phyloP scores from a whole-genome alignment of 1,140 invertebrate genomes.

The Phenacoccus solenopsis region DNA sequence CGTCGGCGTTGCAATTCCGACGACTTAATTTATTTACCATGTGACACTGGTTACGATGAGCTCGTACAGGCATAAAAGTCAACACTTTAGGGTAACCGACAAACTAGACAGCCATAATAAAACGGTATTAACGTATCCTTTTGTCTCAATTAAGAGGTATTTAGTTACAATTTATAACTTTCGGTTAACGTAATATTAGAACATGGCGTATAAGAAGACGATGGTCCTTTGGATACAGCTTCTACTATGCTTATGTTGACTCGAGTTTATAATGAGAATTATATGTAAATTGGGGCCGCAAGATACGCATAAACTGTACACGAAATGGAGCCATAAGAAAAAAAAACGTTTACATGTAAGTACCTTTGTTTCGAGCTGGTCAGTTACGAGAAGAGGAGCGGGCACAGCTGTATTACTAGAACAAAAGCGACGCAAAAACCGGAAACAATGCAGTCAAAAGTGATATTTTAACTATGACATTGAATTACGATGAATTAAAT shows the following conservation, averaged over 20 bases:
- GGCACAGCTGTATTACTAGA: too few relatives aligned
- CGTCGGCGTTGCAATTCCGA: neutral
- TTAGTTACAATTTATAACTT: neutral
- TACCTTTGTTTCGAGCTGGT: too few relatives aligned
- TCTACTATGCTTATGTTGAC: too few relatives aligned
- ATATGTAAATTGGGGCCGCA: neutral
- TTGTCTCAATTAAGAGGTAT: conserved; percentile 2
- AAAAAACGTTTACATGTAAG: too few relatives aligned
- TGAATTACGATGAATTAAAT: conserved; percentile 8
- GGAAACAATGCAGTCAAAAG: neutral
- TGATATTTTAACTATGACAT: neutral
- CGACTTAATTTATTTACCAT: neutral
- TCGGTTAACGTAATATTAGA: neutral
- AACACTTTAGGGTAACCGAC: neutral
- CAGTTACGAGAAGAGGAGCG: too few relatives aligned
- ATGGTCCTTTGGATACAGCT: neutral
- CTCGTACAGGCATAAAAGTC: neutral
- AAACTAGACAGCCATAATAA: neutral
- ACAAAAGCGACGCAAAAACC: neutral
- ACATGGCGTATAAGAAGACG: too few relatives aligned
- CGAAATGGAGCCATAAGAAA: too few relatives aligned
- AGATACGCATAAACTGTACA: too few relatives aligned
- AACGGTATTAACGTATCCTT: neutral
- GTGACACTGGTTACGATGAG: neutral
- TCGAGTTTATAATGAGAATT: neutral